Base-by-base conservation (phyloP, 1,140 invertebrate species). In the Myzus persicae region DNA sequence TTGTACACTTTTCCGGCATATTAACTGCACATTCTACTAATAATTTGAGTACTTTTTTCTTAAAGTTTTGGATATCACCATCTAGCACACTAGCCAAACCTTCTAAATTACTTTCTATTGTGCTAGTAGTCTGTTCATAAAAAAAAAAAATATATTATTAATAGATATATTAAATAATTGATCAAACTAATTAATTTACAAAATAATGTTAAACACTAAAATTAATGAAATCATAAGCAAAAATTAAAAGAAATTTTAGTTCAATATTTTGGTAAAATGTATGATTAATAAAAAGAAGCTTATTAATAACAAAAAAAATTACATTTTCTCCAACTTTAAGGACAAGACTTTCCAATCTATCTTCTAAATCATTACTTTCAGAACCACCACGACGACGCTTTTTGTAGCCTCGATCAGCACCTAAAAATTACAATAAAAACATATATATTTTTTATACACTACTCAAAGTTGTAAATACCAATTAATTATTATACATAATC, bases 1-100 rank as follows among this genome's bases (percentile, higher is more conserved):
- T 99, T 0, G 99, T 99, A 95, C 99, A 98, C 96, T 99, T 99
- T 95, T 99, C 99, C 6, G 99, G 99, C 97, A 99, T 98, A 94
- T 97, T 97, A 48, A 98, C 97, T 42, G 99, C 98, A 96, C 99
- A 99, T 94, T 99, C 98, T 38, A 98, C 98, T 1, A 99, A 95
- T 94, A 99, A 99, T 94, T 98, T 96, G n/a, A 99, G 95, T 89
- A 99, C 99, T 96, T 99, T 99, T 0, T 97, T 96, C 91, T 99
- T 97, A 95, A 99, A 99, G 89, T 98, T 98, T 88, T 97, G 97
- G 67, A 99, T 95, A 95, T 99, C 99, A 31, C 98, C 98, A 96
- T 99, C 98, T 85, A 99, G 95, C 46, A 99, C 98, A 94, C 98
- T 98, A 0, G 98, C 98, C 81, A 99, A 96, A 36, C 98, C 98